phyloP scores from a whole-genome alignment of 2,888 invertebrate species.

The Hirudinaria manillensis region DNA sequence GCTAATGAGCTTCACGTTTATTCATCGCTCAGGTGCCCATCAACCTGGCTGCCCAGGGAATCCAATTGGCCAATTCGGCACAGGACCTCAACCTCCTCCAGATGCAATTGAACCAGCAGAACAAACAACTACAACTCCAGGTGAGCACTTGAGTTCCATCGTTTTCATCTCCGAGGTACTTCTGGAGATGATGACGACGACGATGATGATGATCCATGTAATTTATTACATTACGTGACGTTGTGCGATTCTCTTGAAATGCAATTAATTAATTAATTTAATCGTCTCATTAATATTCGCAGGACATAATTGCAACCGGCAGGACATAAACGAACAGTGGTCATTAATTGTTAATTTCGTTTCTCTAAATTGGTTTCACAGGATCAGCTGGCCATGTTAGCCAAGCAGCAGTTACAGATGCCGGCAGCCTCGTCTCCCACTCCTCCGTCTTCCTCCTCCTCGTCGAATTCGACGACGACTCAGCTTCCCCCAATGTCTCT shows the following conservation, averaged over 20 bases:
- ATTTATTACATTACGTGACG: not conserved
- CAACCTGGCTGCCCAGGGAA: slow-evolving; percentile 1
- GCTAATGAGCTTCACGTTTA: too few species aligned
- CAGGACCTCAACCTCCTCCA: slow-evolving; percentile 6
- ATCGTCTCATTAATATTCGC: too few species aligned
- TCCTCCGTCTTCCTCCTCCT: too few species aligned
- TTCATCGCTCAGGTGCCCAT: not conserved
- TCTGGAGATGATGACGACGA: not conserved
- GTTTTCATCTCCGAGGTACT: not conserved
- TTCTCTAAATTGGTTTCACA: not conserved
- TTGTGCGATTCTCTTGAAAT: not conserved
- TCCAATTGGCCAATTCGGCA: not conserved
- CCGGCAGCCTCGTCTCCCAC: too few species aligned
- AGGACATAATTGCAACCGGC: too few species aligned
- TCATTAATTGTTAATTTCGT: not conserved
- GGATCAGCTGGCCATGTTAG: not conserved
- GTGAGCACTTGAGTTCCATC: not conserved
- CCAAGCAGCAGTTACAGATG: not conserved
- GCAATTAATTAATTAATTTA: too few species aligned
- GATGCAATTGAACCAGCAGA: slow-evolving; percentile 11
- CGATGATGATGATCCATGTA: too few species aligned
- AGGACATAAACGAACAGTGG: too few species aligned
- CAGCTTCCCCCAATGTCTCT: not conserved
- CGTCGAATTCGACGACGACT: too few species aligned
- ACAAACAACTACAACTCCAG: slow-evolving; percentile 7